Conservation (phyloP, 2,113 vertebrate species). For the Phrynosoma platyrhinos region DNA sequence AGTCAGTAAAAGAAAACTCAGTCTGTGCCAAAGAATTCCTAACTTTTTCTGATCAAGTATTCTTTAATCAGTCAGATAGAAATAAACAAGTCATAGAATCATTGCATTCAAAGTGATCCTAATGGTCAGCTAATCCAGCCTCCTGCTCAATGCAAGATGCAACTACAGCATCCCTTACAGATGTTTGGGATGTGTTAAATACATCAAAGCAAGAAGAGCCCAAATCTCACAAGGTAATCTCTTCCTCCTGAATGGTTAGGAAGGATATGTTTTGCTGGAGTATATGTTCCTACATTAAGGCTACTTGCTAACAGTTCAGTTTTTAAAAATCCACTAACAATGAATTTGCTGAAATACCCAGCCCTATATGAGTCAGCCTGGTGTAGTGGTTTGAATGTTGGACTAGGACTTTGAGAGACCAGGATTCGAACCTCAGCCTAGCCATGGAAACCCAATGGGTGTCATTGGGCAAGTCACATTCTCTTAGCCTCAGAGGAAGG, state of each 20-base stretch:
- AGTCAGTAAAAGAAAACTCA: background rate
- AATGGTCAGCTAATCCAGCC: background rate
- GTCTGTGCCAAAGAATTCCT: background rate
- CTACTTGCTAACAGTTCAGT: too few species aligned
- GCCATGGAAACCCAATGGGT: too few species aligned
- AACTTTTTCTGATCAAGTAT: constrained; percentile 21
- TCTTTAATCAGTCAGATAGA: constrained; percentile 7
- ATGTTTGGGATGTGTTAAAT: background rate
- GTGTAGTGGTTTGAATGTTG: too few species aligned
- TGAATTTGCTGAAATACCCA: too few species aligned
- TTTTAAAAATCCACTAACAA: too few species aligned
- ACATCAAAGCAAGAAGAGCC: background rate
- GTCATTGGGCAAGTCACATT: too few species aligned
- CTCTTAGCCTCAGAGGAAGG: too few species aligned
- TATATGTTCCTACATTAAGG: background rate
- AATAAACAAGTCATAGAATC: background rate
- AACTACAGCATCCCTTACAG: background rate
- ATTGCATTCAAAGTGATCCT: background rate
- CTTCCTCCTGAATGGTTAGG: background rate
- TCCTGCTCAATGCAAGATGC: background rate
- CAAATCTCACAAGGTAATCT: background rate
- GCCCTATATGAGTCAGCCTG: too few species aligned
- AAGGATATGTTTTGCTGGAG: background rate
- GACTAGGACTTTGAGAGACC: too few species aligned
- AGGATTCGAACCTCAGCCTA: too few species aligned